Base-by-base conservation (phyloP, 37 sponge, comb jelly and placozoan genomes). In the Chondrilla cf. caribensis region DNA sequence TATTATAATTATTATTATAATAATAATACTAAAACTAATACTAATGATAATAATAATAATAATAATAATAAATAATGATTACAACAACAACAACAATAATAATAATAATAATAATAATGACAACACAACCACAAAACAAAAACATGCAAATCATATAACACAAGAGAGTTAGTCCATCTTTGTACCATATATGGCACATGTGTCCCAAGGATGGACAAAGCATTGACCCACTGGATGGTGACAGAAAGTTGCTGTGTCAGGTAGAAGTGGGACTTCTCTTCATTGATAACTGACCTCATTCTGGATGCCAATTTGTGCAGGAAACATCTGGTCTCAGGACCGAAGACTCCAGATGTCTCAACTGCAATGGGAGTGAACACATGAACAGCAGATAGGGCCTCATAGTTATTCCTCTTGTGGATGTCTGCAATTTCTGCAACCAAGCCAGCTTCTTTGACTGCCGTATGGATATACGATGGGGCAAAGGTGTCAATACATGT, bases 401-500 rank as follows among this genome's bases (percentile, higher is more conserved):
- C 64, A 15, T 62, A 62, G 29, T 62, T 62, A 19, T 55, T 55
- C 57, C 17, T 55, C 17, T 55, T 55, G 17, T 17, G 11, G 57
- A 11, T 55, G 11, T 55, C 57, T 11, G 57, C 57, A 19, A 55
- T 55, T 19, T 11, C 57, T 19, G 57, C 57, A 11, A 55, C 57
- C 17, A 17, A 55, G 17, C 57, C 57, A 55, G 57, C 11, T 17
- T 55, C 57, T 55, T 11, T 55, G 57, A 17, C 17, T 55, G 64
- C 64, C 22, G 25, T n/a, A 7, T 62, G 4, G 29, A 62, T 28
- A 15, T 62, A 62, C 29, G 64, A 62, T 62, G 64, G 64, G 29
- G 64, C 64, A 62, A 62, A 62, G 25, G 64, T 62, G 64, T 62
- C 64, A 62, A 62, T 62, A 28, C 64, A 62, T 62, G 64, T 62